These are phyloP conservation scores for Siniperca chuatsi DNA, from an alignment of 2,113 vertebrate species.

Conservation along the genomic window DNA sequence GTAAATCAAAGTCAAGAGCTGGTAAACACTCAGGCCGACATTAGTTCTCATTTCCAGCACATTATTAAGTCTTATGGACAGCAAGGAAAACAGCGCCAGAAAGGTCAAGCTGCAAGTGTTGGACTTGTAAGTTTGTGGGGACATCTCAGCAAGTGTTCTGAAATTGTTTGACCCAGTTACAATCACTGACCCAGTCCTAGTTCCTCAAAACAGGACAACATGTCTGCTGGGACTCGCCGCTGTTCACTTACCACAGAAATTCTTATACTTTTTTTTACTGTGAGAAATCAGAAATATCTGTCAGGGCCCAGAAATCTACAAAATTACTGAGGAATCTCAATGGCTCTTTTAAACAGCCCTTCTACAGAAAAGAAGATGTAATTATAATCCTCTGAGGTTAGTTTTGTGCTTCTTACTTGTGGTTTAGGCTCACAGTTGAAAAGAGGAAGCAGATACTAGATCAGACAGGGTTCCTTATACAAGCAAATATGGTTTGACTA, in stretches of 20 bases:
- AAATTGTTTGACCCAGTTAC: conserved; percentile 49
- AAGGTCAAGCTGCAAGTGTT: conserved; percentile 10
- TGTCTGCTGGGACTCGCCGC: conserved; percentile 17
- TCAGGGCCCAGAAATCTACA: conserved; percentile 42
- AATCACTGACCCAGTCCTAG: conserved; percentile 42
- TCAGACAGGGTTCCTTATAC: conserved; percentile 19
- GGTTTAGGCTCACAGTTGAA: conserved; percentile 15
- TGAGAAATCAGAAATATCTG: conserved; percentile 42
- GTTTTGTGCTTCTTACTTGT: conserved; percentile 29
- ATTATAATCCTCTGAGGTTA: conserved; percentile 39
- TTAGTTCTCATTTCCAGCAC: conserved; percentile 1
- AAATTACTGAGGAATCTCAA: conserved; percentile 20
- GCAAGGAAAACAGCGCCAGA: not conserved
- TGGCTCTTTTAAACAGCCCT: not conserved
- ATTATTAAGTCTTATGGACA: conserved; percentile 14
- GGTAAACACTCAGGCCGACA: conserved; percentile 22
- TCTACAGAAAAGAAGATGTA: conserved; percentile 25
- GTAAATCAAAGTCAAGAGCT: conserved; percentile 25
- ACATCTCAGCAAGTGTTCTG: conserved; percentile 34
- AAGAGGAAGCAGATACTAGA: conserved; percentile 33
- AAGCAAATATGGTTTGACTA: conserved; percentile 24
- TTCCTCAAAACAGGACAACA: conserved; percentile 51
- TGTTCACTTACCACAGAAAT: conserved; percentile 31
- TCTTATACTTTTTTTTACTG: not conserved
- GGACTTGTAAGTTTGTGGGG: conserved; percentile 5